Evolutionary conservation across 2,888 invertebrate species (phyloP), one percentile per base, ranked within the genome.

Genomic region (Drosophila putrida): DNA sequence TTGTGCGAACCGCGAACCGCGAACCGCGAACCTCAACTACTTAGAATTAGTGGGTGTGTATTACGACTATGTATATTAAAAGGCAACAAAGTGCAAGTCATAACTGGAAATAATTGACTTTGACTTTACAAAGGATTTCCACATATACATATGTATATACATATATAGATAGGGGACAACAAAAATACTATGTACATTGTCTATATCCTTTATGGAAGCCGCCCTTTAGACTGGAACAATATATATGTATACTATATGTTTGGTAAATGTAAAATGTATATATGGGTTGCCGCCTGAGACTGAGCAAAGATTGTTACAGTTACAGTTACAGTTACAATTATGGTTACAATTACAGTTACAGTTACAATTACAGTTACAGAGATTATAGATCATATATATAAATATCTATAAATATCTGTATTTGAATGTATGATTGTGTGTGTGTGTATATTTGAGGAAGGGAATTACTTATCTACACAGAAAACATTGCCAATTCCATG

Each of bases 61-160:
- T 64, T 54, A 60, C 50, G 54, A 68, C 67, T 65, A 58, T n/a
- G n/a, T n/a, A n/a, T 35, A 28, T 63, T 62, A 54, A 50, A 79
- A 66, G 72, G 80, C 85, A 75, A 79, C 68, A 73, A 73, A 75
- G 62, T 85, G 74, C 68, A 51, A 49, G 69, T 72, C 74, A 53
- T 63, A 61, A 54, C 44, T 38, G 57, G 73, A 53, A 80, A 43
- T 86, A 82, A 82, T 82, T 82, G 86, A 82, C 82, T 59, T 72
- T 38, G 71, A 78, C 71, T 57, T 51, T 58, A 61, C 25, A 55
- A 55, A 50, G 39, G 58, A 65, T 49, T 15, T 9, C 13, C 11
- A 11, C 38, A 31, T 43, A 25, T n/a, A 9, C 4, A 27, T 28
- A 28, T n/a, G n/a, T n/a, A n/a, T n/a, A n/a, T n/a, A n/a, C 20